Base-by-base conservation (phyloP, 2,797 vertebrate genomes). In the Anguilla anguilla region DNA sequence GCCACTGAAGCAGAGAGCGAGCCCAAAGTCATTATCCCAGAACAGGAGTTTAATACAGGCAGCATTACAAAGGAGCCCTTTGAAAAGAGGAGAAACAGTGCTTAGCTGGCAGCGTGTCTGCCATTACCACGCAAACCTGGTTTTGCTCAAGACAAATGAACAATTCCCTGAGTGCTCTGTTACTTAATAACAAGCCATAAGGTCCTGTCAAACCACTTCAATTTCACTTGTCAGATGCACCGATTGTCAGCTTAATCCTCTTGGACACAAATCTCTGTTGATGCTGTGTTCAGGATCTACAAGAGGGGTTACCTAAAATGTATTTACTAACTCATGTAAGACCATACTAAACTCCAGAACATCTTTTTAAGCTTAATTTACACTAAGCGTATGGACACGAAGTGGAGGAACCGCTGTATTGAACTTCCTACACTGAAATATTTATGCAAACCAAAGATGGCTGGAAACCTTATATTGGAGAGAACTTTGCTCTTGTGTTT, bases 11-110 rank as follows among this genome's bases (percentile, higher is more conserved):
- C 91, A 89, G 79, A 93, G 91, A 90, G 87, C 87, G 86, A 90
- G 87, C 49, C 43, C 72, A 85, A 90, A 90, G 90, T 91, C 89
- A 93, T 91, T 91, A 93, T 87, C 91, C 87, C 88, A 90, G 91
- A 86, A 87, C 88, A 83, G 88, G 87, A 64, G 83, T 91, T 90
- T 86, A 91, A 82, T 51, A 82, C 79, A 49, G 79, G 46, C 43
- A 49, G 79, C 79, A 46, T 51, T 51, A 51, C 79, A 51, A 51
- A 51, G 79, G 43, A 82, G 79, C 43, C 46, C 79, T 82, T 25
- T 22, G 35, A 51, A 82, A 49, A 49, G 19, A 82, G 6, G 51
- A 51, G 43, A 82, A 79, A 49, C 79, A 51, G 79, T 49, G 46
- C 51, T 49, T 46, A 49, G 79, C 74, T 31, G 74, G 43, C 39